Evolutionary conservation across 1,140 invertebrate species (phyloP).

Genomic region (Lethocerus indicus): DNA sequence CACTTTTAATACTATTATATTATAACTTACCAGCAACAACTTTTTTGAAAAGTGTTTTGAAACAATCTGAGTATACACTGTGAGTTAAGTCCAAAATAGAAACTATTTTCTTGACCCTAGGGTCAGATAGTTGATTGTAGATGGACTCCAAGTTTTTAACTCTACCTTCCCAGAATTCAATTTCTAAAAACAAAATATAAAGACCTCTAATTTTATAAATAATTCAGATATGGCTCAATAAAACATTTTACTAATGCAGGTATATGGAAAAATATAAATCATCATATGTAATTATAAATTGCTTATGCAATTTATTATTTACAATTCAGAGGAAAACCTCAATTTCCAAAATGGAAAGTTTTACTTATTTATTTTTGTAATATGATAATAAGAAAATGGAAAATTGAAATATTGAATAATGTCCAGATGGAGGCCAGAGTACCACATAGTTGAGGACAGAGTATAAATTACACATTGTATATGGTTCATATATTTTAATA

Average conservation of each 20-base stretch:
- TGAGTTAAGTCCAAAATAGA: slow-evolving; percentile 50
- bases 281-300: too few species aligned
- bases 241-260: too few species aligned
- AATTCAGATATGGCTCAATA: too few species aligned
- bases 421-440: not conserved
- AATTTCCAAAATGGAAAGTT: not conserved
- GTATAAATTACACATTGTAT: not conserved
- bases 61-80: slow-evolving; percentile 53
- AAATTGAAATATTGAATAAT: not conserved
- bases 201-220: not conserved
- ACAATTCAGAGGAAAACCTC: too few species aligned
- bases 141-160: slow-evolving; percentile 49
- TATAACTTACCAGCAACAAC: slow-evolving; percentile 33
- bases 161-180: slow-evolving; percentile 44
- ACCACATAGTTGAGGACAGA: not conserved
- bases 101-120: slow-evolving; percentile 61
- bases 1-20: slow-evolving; percentile 17
- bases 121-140: slow-evolving; percentile 61
- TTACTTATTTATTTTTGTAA: not conserved
- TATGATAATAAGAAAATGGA: not conserved
- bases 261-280: too few species aligned
- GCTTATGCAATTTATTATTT: too few species aligned
- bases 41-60: slow-evolving; percentile 46
- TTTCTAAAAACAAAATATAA: slow-evolving; percentile 30
- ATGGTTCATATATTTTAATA: too few species aligned